phyloP scores from a whole-genome alignment of 2,797 vertebrate species.

The Hydrophis major region DNA sequence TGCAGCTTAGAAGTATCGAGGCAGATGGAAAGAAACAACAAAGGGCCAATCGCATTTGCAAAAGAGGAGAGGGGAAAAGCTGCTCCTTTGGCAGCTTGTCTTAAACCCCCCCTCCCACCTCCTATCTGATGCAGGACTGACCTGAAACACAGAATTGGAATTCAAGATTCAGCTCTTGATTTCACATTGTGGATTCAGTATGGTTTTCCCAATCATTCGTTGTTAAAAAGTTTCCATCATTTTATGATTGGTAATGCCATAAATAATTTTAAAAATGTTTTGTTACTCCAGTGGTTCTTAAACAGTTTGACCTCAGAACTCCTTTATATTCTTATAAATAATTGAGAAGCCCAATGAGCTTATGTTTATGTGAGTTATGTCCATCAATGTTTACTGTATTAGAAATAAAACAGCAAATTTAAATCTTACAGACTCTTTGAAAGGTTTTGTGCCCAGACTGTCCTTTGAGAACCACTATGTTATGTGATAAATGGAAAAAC shows the following conservation, averaged over 20 bases:
- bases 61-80: background rate
- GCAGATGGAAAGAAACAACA: background rate
- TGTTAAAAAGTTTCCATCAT: background rate
- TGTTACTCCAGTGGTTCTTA: background rate
- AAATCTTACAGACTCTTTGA: background rate
- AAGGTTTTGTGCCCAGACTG: background rate
- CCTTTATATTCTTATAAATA: background rate
- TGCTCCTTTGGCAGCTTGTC: background rate
- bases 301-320: background rate
- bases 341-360: background rate
- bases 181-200: background rate
- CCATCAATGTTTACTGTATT: background rate
- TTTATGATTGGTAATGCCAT: background rate
- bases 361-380: background rate
- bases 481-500: background rate
- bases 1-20: background rate
- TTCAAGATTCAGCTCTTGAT: background rate
- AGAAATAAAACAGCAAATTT: background rate
- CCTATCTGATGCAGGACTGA: background rate
- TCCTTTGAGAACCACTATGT: background rate
- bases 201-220: background rate
- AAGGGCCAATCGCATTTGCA: background rate
- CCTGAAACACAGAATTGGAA: background rate
- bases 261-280: background rate
- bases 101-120: background rate